Evolutionary conservation across 2,888 invertebrate species (phyloP), one percentile per base, ranked within the genome.

Genomic region (Acronicta leporina): DNA sequence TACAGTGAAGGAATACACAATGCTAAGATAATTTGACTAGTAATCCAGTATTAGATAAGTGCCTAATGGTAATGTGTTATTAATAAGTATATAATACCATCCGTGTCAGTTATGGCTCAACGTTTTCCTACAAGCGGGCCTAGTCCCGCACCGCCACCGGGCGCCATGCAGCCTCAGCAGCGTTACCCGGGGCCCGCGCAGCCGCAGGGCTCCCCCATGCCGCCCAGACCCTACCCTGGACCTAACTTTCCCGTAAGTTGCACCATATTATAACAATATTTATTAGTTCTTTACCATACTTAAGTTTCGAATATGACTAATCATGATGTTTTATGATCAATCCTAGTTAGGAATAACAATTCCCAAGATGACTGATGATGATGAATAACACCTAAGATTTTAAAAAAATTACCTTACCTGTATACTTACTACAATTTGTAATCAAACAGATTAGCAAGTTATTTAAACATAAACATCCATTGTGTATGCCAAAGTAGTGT

Each of bases 241-340:
- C 96, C 96, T 67, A 96, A 95, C 86, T 98, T 97, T 90, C 96
- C 97, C 82, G 97, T 97, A 94, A 95, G 95, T 20, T 40, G 14
- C 52, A 9, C 30, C 11, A 2, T 11, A 33, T 11, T 1, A 7
- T 30, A 1, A 27, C 9, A 33, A 10, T 10, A 33, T 33, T 33
- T 10, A 33, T 30, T 27, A 27, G 27, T 27, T 27, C 5, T 27
- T 27, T 7, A 27, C 27, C 7, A 1, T 27, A 5, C 0, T 2
- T 27, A 7, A 27, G 7, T 27, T 7, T 7, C 6, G 6, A 6
- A 5, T 5, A 27, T 27, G 27, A 25, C 2, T 27, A 27, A 2
- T 27, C 7, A 27, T 27, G 27, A 27, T 5, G 6, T 27, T 27
- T 27, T 27, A 6, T 27, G 27, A 27, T 27, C 27, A 27, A 27